Conservation (phyloP, 1,140 invertebrate genomes). For the Helicoverpa zea region DNA sequence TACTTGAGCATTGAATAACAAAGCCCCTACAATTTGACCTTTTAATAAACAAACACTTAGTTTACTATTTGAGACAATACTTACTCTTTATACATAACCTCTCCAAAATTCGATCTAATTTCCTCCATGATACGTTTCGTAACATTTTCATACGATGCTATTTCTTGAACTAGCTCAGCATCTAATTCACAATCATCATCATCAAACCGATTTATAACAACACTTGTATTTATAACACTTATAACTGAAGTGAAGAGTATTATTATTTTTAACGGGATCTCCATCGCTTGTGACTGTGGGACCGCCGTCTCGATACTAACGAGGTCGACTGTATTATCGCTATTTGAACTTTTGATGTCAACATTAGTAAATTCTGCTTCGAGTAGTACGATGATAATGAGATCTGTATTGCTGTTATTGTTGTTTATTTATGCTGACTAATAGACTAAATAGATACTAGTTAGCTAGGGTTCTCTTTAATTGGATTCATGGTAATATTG, state of each 20-base stretch:
- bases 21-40: not conserved
- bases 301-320: constrained; percentile 10
- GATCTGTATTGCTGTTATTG: not conserved
- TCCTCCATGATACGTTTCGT: constrained; percentile 51
- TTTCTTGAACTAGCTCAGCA: constrained; percentile 50
- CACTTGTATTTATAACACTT: constrained; percentile 21
- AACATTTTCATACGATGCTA: constrained; percentile 56
- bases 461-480: not conserved
- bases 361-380: constrained; percentile 14
- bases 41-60: not conserved
- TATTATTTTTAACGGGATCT: constrained; percentile 13
- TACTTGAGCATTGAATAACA: no score
- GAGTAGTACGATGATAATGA: not conserved
- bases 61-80: constrained; percentile 12
- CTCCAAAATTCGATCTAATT: constrained; percentile 51
- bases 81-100: constrained; percentile 85
- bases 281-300: not conserved
- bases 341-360: constrained; percentile 25
- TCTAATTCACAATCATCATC: constrained; percentile 53
- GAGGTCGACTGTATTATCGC: not conserved
- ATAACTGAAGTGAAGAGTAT: constrained; percentile 1
- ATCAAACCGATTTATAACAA: constrained; percentile 47
- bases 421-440: not conserved
- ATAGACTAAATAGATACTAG: not conserved
- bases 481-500: no score